phyloP scores from a whole-genome alignment of 2,888 invertebrate species.

The Galeopsomyia nigrocyanea region DNA sequence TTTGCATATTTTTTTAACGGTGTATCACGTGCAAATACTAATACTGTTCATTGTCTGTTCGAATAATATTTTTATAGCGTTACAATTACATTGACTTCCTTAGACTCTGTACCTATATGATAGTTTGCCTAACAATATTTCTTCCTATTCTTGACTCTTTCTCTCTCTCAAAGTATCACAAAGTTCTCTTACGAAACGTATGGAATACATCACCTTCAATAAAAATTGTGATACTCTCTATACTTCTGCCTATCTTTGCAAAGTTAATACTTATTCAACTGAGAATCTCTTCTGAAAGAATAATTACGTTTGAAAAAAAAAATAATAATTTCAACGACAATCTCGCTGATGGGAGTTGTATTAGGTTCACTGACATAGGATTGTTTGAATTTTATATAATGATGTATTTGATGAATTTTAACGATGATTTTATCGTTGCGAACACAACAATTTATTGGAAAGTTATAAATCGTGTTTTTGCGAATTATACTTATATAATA shows the following conservation, averaged over 20 bases:
- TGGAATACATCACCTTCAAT: neutral
- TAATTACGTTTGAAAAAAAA: neutral
- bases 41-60: constrained; percentile 28
- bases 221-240: constrained; percentile 16
- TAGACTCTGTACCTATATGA: too few relatives aligned
- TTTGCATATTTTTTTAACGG: constrained; percentile 25
- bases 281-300: neutral
- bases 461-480: neutral
- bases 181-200: neutral
- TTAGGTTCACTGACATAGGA: constrained; percentile 17
- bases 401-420: constrained; percentile 13
- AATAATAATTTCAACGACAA: constrained; percentile 28
- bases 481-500: constrained; percentile 1
- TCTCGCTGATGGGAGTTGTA: constrained; percentile 9
- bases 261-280: too few relatives aligned
- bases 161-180: neutral
- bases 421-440: constrained; percentile 12
- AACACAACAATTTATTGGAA: constrained; percentile 9
- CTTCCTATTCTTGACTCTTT: too few relatives aligned
- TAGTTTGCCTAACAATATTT: too few relatives aligned
- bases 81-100: neutral
- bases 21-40: constrained; percentile 9
- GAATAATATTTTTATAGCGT: constrained; percentile 34
- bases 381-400: constrained; percentile 28
- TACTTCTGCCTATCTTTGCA: constrained; percentile 13